Base-by-base conservation (phyloP, 2,888 invertebrate species). In the Sycophila texana region DNA sequence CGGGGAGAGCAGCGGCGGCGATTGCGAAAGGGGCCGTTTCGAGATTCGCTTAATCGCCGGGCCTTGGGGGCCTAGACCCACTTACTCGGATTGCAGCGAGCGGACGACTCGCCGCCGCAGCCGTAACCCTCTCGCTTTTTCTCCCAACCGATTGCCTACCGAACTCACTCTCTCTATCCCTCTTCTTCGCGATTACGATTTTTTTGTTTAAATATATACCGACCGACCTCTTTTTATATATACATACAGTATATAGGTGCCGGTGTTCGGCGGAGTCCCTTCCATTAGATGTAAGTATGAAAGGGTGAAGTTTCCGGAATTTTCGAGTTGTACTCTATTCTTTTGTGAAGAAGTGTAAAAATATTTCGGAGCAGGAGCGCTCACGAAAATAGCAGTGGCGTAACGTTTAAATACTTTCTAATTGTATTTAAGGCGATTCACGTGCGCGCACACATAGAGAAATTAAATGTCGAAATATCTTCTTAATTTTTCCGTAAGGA, bases 1-100 rank as follows among this genome's bases (percentile, higher is more conserved):
- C 26, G 22, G 65, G n/a, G 49, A 83, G 81, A 84, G 83, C 83
- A 80, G 83, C 79, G 83, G 84, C 83, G 84, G 85, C 84, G 83
- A 85, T 88, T 88, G 85, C 87, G 85, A 86, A 87, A 87, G 84
- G 85, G 79, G 83, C 83, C 84, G 85, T 88, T 88, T 88, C 87
- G 87, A 88, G 88, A 88, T 88, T 88, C 87, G 85, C 85, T 88
- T 88, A 86, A 87, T 87, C 86, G 87, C 82, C 81, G 87, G 87
- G 86, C 88, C 87, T 87, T 88, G 86, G 85, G 87, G 86, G 87
- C 87, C 88, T 87, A 88, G 87, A 87, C 88, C 88, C 85, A 87
- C 85, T 86, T 87, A 75, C 72, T 63, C 55, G 70, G 70, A 80
- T 80, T 80, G 70, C 70, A 70, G 70, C 68, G 68, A 63, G 61